Conservation (phyloP, 2,113 vertebrate genomes). For the Holacanthus passer region DNA sequence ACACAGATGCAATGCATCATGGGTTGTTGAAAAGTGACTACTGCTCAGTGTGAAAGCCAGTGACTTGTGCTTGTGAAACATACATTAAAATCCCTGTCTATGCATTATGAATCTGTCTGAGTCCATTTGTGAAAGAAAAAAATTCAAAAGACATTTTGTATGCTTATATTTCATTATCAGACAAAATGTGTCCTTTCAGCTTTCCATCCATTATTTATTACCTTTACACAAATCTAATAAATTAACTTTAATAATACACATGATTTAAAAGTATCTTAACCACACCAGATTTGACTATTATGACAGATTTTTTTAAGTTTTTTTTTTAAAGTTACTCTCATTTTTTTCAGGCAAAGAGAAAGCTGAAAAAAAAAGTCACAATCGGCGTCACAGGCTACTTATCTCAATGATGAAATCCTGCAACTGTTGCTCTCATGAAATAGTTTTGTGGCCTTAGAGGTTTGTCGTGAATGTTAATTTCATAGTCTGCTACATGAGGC, state of each 20-base stretch:
- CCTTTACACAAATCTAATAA: not conserved
- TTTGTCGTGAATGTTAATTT: slow-evolving; percentile 68
- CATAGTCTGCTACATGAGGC: slow-evolving; percentile 50
- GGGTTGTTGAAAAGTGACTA: slow-evolving; percentile 77
- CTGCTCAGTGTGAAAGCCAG: slow-evolving; percentile 77
- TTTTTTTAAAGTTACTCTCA: too few species aligned
- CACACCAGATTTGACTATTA: too few species aligned
- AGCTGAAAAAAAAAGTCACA: not conserved
- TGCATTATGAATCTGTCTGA: slow-evolving; percentile 70
- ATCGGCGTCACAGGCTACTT: not conserved
- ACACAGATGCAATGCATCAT: slow-evolving; percentile 77
- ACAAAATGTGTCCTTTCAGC: not conserved
- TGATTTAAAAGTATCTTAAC: not conserved
- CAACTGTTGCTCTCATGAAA: slow-evolving; percentile 42
- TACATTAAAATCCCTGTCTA: slow-evolving; percentile 85
- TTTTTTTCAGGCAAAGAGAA: too few species aligned
- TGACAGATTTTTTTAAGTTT: too few species aligned
- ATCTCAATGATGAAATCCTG: slow-evolving; percentile 32
- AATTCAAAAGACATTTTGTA: not conserved
- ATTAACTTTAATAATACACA: too few species aligned
- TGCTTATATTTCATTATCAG: not conserved
- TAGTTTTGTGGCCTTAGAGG: slow-evolving; percentile 47
- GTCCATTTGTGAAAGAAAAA: slow-evolving; percentile 25
- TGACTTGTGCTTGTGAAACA: slow-evolving; percentile 79
- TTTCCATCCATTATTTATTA: not conserved